Base-by-base conservation (phyloP, 2,888 invertebrate genomes). In the Cyclophora albipunctata region DNA sequence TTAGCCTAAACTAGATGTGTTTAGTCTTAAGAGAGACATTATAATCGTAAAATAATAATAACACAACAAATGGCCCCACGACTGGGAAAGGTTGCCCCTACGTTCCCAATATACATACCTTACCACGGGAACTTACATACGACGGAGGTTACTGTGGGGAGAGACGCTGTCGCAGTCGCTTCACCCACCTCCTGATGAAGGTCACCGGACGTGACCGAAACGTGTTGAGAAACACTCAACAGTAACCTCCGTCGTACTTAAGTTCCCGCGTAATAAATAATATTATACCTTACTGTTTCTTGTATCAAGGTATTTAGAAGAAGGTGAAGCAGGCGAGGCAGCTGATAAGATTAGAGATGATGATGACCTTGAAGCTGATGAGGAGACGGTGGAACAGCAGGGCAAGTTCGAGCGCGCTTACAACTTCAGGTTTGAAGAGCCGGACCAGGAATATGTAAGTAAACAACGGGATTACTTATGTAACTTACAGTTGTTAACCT, bases 391-490 rank as follows among this genome's bases (percentile, higher is more conserved):
- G 35, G 93, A 95, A 64, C 92, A 94, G 71, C 96, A 96, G 78
- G 96, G 95, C 58, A 92, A 94, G 78, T 99, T 98, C 84, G 98
- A 99, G 73, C 91, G 95, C 45, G 98, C 98, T 60, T 99, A 94
- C 79, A 98, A 99, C 88, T 98, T 97, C 78, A 91, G 99, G 57
- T 99, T 94, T 78, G 98, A 99, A 79, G 98, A 99, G 78, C 98
- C 98, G 0, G 98, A 98, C 78, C 92, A 94, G 46, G 96, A 98
- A 63, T 98, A 94, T 81, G 93, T 96, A 64, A 86, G 90, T 65
- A 20, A 20, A 20, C 20, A 20, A 20, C 20, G 3, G 4, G 37
- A 5, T 7, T 5, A 4, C 2, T 34, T 35, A 50, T 40, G 3
- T 43, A 42, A 7, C 20, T 20, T 20, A 20, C 20, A 20, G 20